Conservation (phyloP, 2,888 invertebrate species). For the Glyphotaelius pellucidus region DNA sequence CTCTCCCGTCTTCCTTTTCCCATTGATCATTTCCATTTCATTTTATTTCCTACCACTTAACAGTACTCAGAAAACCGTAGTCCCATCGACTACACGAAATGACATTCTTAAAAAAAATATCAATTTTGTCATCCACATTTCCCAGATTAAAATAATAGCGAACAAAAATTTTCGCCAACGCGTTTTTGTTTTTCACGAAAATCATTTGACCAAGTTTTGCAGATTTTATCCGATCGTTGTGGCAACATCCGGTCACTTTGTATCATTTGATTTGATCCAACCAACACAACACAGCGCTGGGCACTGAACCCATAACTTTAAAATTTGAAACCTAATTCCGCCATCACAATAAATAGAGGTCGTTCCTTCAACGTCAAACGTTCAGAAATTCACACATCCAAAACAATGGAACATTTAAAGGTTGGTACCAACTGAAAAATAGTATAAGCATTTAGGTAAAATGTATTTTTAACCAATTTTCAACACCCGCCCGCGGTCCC, state of each 20-base stretch:
- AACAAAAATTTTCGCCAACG: background rate
- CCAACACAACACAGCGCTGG: background rate
- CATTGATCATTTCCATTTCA: too few species aligned
- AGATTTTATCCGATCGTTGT: constrained; percentile 2
- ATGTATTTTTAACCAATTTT: too few species aligned
- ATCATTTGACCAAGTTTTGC: background rate
- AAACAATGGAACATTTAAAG: constrained; percentile 2
- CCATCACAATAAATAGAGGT: constrained; percentile 12
- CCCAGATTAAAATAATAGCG: background rate
- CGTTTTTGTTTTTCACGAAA: background rate
- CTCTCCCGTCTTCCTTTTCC: too few species aligned
- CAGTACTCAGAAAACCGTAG: too few species aligned
- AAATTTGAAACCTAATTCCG: background rate
- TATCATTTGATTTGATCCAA: background rate
- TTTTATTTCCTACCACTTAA: too few species aligned
- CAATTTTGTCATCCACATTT: background rate
- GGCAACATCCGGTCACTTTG: background rate
- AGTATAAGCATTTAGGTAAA: background rate
- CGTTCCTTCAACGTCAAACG: constrained; percentile 18
- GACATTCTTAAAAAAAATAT: too few species aligned
- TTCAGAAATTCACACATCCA: constrained; percentile 14
- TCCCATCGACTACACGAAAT: too few species aligned
- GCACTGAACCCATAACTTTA: background rate
- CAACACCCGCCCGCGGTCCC: too few species aligned
- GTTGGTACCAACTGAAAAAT: background rate